These are phyloP conservation scores for Heloderma charlesbogerti DNA, from an alignment of 2,113 vertebrate genomes.

Conservation along the genomic window DNA sequence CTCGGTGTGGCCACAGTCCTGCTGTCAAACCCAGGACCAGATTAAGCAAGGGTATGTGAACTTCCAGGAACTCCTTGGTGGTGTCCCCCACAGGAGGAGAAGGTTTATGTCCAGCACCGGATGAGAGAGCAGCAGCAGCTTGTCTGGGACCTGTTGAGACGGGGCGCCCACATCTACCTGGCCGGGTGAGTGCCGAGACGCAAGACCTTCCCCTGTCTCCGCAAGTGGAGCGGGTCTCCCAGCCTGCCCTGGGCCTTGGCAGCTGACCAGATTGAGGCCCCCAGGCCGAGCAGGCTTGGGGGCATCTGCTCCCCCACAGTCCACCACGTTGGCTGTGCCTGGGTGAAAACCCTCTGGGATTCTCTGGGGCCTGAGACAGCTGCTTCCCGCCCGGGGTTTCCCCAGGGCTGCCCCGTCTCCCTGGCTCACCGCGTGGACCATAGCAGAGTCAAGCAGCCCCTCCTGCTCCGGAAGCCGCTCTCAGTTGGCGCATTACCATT, in stretches of 20 bases:
- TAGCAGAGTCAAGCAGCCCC: fast-evolving
- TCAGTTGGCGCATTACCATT: too few species aligned
- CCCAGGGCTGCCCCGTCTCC: fast-evolving
- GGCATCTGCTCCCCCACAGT: too few species aligned
- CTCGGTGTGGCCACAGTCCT: too few species aligned
- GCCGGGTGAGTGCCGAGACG: constrained; percentile 85
- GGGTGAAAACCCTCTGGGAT: too few species aligned
- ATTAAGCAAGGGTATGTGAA: too few species aligned
- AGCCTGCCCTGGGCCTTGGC: too few species aligned
- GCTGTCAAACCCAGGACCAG: fast-evolving
- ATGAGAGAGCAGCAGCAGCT: constrained; percentile 80
- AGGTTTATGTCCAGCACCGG: constrained; percentile 93
- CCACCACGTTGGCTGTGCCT: too few species aligned
- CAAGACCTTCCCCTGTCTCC: too few species aligned
- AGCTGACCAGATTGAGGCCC: too few species aligned
- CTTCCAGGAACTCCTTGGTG: not conserved
- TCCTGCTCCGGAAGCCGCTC: not conserved
- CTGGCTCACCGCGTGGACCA: fast-evolving
- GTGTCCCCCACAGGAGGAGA: constrained; percentile 82
- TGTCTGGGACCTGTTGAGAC: constrained; percentile 88
- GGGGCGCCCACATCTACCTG: constrained; percentile 84
- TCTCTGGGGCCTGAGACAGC: not conserved
- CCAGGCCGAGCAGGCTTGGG: too few species aligned
- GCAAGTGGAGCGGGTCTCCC: too few species aligned
- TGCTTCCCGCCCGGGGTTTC: not conserved